Evolutionary conservation across 1,140 invertebrate genomes (phyloP), one percentile per base, ranked within the genome.

Genomic region (Copidosoma floridanum): DNA sequence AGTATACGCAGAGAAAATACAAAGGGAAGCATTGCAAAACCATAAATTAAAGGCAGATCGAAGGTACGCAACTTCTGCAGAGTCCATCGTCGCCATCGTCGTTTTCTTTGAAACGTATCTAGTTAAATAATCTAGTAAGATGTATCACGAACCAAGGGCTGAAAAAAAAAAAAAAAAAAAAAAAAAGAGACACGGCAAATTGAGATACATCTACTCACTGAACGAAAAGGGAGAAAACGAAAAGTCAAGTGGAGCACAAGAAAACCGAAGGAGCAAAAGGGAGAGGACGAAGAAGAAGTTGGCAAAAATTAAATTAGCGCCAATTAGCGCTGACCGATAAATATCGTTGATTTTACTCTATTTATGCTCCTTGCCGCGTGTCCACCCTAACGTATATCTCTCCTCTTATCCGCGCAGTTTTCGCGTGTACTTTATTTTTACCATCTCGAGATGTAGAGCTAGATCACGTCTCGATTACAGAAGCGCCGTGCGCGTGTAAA

Each of bases 251-350:
- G n/a, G n/a, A n/a, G n/a, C n/a, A n/a, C n/a, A n/a, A n/a, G n/a
- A n/a, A n/a, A n/a, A n/a, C n/a, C n/a, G n/a, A n/a, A n/a, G n/a
- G n/a, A n/a, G n/a, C 20, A 20, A 29, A 57, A 47, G 27, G 55
- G 29, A 38, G n/a, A 1, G 16, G 12, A 37, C 21, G 27, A 16
- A 2, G 40, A 14, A 57, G 8, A 41, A 2, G 20, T 23, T 26
- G 11, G 47, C 8, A 55, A 64, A 59, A 60, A 54, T 56, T 59
- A 59, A 59, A 64, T 60, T 64, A 64, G 57, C 21, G 38, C 46
- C 57, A 64, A 64, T 64, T 60, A 64, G 56, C 38, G 41, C 24
- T 11, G 21, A n/a, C 56, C 47, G 27, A 64, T 64, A 64, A 48
- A 56, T 38, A 41, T 54, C 20, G 40, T 47, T 14, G 21, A 35